Conservation (phyloP, 1,140 invertebrate species). For the Heliothis virescens region DNA sequence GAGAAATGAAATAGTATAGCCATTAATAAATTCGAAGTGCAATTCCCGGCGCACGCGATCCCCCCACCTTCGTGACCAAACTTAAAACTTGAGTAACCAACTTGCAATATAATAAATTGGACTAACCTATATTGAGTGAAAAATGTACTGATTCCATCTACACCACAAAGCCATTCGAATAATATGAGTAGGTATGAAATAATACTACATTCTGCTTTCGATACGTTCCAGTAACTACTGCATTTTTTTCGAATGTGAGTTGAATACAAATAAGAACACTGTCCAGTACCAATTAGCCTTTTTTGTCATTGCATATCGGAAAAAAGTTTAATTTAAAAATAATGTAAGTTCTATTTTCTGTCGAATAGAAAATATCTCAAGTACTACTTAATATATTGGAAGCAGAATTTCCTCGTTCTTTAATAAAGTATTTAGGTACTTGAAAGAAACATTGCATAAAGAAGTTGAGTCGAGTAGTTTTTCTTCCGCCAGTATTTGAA, state of each 20-base stretch:
- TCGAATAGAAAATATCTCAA: too few species aligned
- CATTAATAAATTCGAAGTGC: constrained; percentile 29
- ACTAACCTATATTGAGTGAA: constrained; percentile 20
- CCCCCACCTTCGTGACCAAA: constrained; percentile 25
- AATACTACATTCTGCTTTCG: not conserved
- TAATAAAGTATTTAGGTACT: not conserved
- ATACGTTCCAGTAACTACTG: not conserved
- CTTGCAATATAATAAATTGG: constrained; percentile 37
- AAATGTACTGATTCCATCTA: constrained; percentile 25
- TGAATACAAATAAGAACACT: too few species aligned
- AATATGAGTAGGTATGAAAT: not conserved
- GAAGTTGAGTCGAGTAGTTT: not conserved
- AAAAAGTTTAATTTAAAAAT: too few species aligned
- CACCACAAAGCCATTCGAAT: constrained; percentile 1
- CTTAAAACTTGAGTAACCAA: constrained; percentile 21
- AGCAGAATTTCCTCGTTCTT: too few species aligned
- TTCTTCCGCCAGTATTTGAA: not conserved
- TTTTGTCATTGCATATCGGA: too few species aligned
- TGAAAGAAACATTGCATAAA: not conserved
- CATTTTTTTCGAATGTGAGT: not conserved
- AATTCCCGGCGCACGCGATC: constrained; percentile 21
- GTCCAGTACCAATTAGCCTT: too few species aligned
- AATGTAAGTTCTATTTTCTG: too few species aligned
- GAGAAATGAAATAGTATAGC: constrained; percentile 4
- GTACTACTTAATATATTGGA: too few species aligned